Percentiles rank a stretch among this genome's conserved stretches.
phyloP scores from a whole-genome alignment of 2,888 invertebrate species.

The Spodoptera exigua region DNA sequence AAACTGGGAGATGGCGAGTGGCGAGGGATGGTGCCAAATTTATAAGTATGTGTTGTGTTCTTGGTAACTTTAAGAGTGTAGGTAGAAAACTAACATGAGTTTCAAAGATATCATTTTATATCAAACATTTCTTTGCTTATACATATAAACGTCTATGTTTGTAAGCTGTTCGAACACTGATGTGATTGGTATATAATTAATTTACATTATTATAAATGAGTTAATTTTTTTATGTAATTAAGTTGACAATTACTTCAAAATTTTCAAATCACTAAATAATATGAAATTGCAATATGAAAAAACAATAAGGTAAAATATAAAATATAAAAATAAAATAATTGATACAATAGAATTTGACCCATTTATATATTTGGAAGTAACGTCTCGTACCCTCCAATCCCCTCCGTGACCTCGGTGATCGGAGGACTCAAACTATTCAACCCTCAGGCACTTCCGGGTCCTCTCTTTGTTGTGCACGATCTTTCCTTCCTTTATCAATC shows the following conservation, averaged over 20 bases:
- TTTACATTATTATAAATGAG: too few species aligned
- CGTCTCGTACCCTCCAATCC: slow-evolving; percentile 22
- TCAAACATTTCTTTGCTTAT: too few species aligned
- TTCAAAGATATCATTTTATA: too few species aligned
- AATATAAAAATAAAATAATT: not conserved
- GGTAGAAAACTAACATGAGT: slow-evolving; percentile 10
- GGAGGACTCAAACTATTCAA: slow-evolving; percentile 68
- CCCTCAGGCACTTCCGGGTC: slow-evolving; percentile 69
- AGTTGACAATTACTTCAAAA: too few species aligned
- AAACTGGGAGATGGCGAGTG: slow-evolving; percentile 30
- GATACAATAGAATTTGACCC: slow-evolving; percentile 30
- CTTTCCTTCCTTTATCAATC: slow-evolving; percentile 69
- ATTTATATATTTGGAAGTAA: slow-evolving; percentile 35
- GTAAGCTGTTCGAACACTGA: too few species aligned
- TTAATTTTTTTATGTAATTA: too few species aligned
- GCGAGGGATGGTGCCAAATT: slow-evolving; percentile 39
- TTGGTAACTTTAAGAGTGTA: slow-evolving; percentile 21
- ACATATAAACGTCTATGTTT: too few species aligned
- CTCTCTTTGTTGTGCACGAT: slow-evolving; percentile 72
- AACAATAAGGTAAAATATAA: not conserved
- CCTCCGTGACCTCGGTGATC: slow-evolving; percentile 49
- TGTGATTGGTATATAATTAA: too few species aligned
- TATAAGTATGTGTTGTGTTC: slow-evolving; percentile 50
- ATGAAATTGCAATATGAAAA: not conserved
- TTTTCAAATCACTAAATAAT: too few species aligned